Conservation (phyloP, 2,888 invertebrate genomes). For the Leptinotarsa rubiginosa region DNA sequence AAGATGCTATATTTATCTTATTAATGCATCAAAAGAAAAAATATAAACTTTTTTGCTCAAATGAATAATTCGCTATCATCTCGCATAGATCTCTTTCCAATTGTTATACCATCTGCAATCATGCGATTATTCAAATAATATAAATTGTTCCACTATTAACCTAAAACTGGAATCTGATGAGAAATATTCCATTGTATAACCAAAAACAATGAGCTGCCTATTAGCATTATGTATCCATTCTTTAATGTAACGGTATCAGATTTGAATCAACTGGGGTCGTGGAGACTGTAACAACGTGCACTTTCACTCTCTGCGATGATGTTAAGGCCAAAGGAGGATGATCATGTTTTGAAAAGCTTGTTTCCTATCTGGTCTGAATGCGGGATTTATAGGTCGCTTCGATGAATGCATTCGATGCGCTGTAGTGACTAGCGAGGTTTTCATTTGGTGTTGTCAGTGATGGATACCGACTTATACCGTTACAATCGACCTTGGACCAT, state of each 20-base stretch:
- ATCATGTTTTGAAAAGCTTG: constrained; percentile 34
- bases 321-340: constrained; percentile 45
- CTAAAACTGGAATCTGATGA: constrained; percentile 36
- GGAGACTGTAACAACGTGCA: constrained; percentile 30
- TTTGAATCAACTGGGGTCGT: constrained; percentile 29
- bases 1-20: neutral
- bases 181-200: constrained; percentile 41
- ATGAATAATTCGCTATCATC: neutral
- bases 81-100: neutral
- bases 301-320: constrained; percentile 44
- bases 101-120: constrained; percentile 7
- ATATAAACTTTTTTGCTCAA: neutral
- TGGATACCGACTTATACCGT: neutral
- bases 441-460: constrained; percentile 5
- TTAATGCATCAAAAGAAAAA: neutral
- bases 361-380: constrained; percentile 41
- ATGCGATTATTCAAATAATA: constrained; percentile 32
- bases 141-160: constrained; percentile 35
- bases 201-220: constrained; percentile 39
- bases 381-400: constrained; percentile 40
- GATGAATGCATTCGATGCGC: constrained; percentile 14
- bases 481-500: neutral
- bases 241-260: constrained; percentile 31
- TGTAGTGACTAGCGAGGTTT: constrained; percentile 3
- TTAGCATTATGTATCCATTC: constrained; percentile 31